Percentiles rank a stretch among this genome's conserved stretches.
phyloP scores from a whole-genome alignment of 2,797 vertebrate genomes.

The Ciconia nigra region DNA sequence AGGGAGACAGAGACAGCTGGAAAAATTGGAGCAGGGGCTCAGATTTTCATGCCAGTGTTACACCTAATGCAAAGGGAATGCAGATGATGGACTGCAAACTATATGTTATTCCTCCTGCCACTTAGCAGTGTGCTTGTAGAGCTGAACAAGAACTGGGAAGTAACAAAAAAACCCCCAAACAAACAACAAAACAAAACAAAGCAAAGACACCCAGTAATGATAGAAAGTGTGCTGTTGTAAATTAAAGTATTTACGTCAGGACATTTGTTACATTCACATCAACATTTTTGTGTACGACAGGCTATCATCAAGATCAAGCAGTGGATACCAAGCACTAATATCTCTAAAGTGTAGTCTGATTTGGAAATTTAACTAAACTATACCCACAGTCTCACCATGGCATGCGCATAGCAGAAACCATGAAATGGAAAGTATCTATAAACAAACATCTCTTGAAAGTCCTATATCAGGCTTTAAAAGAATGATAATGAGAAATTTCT shows the following conservation, averaged over 20 bases:
- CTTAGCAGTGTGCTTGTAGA: neutral
- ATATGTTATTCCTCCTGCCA: slow-evolving; percentile 44
- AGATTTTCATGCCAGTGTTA: slow-evolving; percentile 70
- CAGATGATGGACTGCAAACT: slow-evolving; percentile 55
- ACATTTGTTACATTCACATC: neutral
- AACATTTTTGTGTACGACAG: neutral
- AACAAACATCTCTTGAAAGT: neutral
- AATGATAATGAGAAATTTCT: neutral
- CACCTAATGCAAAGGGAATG: slow-evolving; percentile 75
- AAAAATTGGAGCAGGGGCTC: slow-evolving; percentile 74
- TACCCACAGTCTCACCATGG: neutral
- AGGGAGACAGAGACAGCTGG: slow-evolving; percentile 77
- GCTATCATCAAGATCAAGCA: neutral
- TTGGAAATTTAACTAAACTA: neutral
- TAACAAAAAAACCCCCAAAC: neutral
- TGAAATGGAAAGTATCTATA: neutral
- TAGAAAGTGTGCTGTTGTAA: neutral
- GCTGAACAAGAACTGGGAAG: neutral
- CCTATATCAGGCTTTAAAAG: neutral
- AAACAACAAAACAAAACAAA: neutral
- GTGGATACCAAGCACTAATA: neutral
- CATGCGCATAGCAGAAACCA: neutral
- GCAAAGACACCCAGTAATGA: neutral
- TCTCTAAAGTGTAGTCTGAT: neutral
- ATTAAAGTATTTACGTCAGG: neutral